A percentile compares a stretch with the other conserved stretches of the same genome.
Evolutionary conservation across 1,140 invertebrate genomes (phyloP).

Genomic region (Calliphora vicina): DNA sequence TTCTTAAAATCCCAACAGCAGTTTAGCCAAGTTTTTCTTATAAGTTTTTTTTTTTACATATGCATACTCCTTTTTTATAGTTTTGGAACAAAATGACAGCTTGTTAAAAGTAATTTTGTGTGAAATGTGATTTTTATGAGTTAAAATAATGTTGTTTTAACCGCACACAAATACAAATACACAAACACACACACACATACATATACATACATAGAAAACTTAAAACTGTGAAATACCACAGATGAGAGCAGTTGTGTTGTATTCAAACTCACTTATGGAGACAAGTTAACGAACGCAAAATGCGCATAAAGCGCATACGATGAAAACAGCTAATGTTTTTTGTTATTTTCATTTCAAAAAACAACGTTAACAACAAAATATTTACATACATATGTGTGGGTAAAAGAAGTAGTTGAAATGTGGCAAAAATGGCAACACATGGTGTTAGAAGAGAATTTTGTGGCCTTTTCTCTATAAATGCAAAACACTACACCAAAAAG

Average conservation of each 20-base stretch:
- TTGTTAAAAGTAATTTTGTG: constrained; percentile 17
- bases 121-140: constrained; percentile 16
- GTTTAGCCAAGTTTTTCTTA: not conserved
- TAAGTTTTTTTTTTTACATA: not conserved
- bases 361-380: not conserved
- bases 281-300: not conserved
- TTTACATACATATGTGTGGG: not conserved
- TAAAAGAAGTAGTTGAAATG: not conserved
- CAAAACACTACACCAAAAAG: not conserved
- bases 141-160: constrained; percentile 2
- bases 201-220: too few species aligned
- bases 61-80: not conserved
- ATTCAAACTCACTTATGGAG: not conserved
- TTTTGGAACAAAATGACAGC: constrained; percentile 2
- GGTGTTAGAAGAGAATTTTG: constrained; percentile 11
- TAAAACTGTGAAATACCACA: too few species aligned
- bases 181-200: not conserved
- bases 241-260: too few species aligned
- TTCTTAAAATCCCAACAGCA: not conserved
- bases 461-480: not conserved
- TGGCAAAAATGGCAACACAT: not conserved
- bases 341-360: too few species aligned
- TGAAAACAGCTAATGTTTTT: not conserved
- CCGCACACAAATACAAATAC: not conserved
- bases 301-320: constrained; percentile 4